Conservation (phyloP, 1,140 invertebrate species). For the Lepidotrigona ventralis region DNA sequence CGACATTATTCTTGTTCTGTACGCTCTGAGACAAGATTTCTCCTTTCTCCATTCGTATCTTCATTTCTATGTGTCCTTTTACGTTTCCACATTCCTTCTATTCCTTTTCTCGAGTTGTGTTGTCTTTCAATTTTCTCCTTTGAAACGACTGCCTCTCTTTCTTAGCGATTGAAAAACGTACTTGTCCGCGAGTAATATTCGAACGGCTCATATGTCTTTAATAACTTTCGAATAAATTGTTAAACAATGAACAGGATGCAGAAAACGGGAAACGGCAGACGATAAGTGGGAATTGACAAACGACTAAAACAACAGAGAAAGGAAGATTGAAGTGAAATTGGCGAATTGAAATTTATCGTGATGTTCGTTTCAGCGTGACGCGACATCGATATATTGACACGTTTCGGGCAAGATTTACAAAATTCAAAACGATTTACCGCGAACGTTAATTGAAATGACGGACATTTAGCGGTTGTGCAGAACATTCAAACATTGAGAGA, state of each 20-base stretch:
- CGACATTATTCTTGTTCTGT: conserved; percentile 38
- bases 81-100: conserved; percentile 3
- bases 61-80: conserved; percentile 33
- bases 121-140: conserved; percentile 33
- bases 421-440: not conserved
- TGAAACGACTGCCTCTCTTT: not conserved
- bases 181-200: not conserved
- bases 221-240: not conserved
- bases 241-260: not conserved
- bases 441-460: not conserved
- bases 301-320: not conserved
- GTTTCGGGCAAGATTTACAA: not conserved
- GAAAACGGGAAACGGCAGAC: not conserved
- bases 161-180: not conserved
- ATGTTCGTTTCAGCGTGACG: not conserved
- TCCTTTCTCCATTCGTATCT: conserved; percentile 10
- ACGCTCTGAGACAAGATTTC: conserved; percentile 27
- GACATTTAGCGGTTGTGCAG: not conserved
- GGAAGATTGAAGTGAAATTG: not conserved
- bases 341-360: not conserved
- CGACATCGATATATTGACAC: not conserved
- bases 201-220: not conserved
- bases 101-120: conserved; percentile 19
- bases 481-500: not conserved
- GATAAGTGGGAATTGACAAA: not conserved